These are phyloP conservation scores for Orthosia gothica DNA, from an alignment of 2,888 invertebrate genomes.

Conservation along the genomic window DNA sequence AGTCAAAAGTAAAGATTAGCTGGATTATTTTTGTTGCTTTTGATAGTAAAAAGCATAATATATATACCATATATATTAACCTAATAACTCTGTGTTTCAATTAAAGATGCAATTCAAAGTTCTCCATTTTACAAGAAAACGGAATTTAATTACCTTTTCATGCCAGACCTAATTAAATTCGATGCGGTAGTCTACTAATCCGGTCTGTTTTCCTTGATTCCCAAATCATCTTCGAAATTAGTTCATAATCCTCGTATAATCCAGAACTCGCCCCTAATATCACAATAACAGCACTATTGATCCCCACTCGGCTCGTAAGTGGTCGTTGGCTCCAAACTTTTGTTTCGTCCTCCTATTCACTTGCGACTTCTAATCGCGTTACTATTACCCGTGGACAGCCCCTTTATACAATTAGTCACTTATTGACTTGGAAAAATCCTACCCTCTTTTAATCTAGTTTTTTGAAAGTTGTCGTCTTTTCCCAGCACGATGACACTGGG, in stretches of 20 bases:
- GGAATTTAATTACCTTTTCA: conserved; percentile 40
- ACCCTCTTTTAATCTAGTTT: conserved; percentile 70
- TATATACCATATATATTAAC: not conserved
- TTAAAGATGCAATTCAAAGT: not conserved
- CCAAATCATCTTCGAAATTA: conserved; percentile 59
- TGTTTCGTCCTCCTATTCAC: conserved; percentile 82
- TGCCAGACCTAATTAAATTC: conserved; percentile 40
- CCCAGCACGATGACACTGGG: conserved; percentile 54
- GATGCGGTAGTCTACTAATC: conserved; percentile 33
- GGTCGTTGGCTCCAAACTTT: conserved; percentile 72
- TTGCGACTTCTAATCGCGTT: conserved; percentile 84
- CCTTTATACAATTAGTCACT: conserved; percentile 85
- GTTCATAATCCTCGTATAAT: conserved; percentile 54
- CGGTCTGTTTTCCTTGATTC: conserved; percentile 51
- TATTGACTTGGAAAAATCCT: conserved; percentile 79
- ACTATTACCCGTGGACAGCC: conserved; percentile 86
- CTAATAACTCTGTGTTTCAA: not conserved
- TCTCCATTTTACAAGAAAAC: not conserved
- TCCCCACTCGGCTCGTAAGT: conserved; percentile 60
- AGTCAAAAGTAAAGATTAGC: conserved; percentile 24
- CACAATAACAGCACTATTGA: conserved; percentile 66
- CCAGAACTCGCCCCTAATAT: conserved; percentile 50
- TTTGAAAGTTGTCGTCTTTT: conserved; percentile 57
- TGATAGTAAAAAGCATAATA: not conserved
- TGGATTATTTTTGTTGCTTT: conserved; percentile 1